Percentiles rank a stretch among this genome's conserved stretches.
phyloP scores from a whole-genome alignment of 2,113 vertebrate species.

The Balaeniceps rex region DNA sequence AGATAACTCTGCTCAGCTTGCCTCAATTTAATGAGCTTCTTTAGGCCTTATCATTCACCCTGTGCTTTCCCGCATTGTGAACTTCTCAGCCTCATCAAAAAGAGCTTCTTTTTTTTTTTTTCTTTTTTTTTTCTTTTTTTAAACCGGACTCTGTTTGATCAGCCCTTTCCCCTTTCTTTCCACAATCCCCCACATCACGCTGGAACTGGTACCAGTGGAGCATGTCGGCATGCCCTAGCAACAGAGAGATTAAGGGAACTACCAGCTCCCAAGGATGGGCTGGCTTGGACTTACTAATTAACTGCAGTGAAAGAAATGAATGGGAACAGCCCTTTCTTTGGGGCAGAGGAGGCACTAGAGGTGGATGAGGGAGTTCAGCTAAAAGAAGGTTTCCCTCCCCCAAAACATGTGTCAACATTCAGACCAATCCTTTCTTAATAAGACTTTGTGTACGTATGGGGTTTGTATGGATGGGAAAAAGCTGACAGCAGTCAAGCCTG shows the following conservation, averaged over 20 bases:
- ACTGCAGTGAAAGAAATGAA: slow-evolving; percentile 49
- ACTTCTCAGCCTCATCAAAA: slow-evolving; percentile 55
- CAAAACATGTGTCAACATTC: slow-evolving; percentile 10
- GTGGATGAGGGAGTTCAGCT: slow-evolving; percentile 3
- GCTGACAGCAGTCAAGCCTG: not conserved
- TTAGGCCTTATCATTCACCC: slow-evolving; percentile 30
- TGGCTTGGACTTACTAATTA: slow-evolving; percentile 54
- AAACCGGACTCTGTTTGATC: slow-evolving; percentile 34
- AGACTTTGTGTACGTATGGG: not conserved
- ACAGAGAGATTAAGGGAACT: slow-evolving; percentile 39
- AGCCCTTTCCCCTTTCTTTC: slow-evolving; percentile 39
- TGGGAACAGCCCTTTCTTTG: slow-evolving; percentile 18
- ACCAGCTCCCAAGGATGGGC: not conserved
- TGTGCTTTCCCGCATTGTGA: slow-evolving; percentile 20
- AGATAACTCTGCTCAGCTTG: slow-evolving; percentile 43
- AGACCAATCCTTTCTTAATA: not conserved
- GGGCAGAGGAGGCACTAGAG: not conserved
- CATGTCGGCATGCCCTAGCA: slow-evolving; percentile 53
- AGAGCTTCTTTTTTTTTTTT: not conserved
- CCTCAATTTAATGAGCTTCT: slow-evolving; percentile 44
- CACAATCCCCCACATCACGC: slow-evolving; percentile 21
- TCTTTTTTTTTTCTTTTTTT: not conserved
- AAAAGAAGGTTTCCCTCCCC: slow-evolving; percentile 23
- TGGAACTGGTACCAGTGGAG: slow-evolving; percentile 41
- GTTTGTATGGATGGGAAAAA: not conserved